A percentile compares a stretch with the other conserved stretches of the same genome.
Evolutionary conservation across 2,888 invertebrate genomes (phyloP).

Genomic region (Trachelus iudaicus): DNA sequence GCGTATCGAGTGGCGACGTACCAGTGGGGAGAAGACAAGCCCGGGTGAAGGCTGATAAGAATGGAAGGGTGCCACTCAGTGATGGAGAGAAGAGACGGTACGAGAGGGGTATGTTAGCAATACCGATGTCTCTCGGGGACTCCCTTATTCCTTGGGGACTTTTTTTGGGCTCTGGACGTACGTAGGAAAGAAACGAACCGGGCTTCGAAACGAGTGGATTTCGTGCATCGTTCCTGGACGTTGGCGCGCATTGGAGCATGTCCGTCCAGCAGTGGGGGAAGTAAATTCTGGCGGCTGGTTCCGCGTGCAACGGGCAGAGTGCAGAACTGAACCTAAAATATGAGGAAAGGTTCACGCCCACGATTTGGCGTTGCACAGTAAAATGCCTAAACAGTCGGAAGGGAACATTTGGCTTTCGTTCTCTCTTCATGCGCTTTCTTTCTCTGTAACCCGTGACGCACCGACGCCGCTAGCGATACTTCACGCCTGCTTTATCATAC

Average conservation of each 20-base stretch:
- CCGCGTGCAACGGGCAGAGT: slow-evolving; percentile 45
- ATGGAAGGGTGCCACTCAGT: not conserved
- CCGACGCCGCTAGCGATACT: slow-evolving; percentile 10
- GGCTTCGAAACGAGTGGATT: not conserved
- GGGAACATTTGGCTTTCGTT: slow-evolving; percentile 4
- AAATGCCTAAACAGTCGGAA: slow-evolving; percentile 51
- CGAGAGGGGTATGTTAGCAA: not conserved
- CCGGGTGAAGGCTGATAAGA: not conserved
- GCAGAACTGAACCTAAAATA: slow-evolving; percentile 55
- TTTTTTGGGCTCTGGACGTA: not conserved
- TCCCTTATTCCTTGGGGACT: not conserved
- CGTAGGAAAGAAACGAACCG: not conserved
- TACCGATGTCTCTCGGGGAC: not conserved
- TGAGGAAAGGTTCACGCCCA: slow-evolving; percentile 55
- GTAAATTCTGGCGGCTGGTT: not conserved
- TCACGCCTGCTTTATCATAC: slow-evolving; percentile 8
- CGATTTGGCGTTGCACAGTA: slow-evolving; percentile 42
- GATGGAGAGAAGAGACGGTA: not conserved
- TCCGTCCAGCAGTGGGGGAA: slow-evolving; percentile 11
- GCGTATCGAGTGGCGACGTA: not conserved
- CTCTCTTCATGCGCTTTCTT: slow-evolving; percentile 6
- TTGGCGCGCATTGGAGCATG: not conserved
- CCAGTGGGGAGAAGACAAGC: not conserved
- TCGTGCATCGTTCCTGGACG: not conserved
- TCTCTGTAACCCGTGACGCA: not conserved